phyloP scores from a whole-genome alignment of 2,888 invertebrate species.

The Cephalotes varians region DNA sequence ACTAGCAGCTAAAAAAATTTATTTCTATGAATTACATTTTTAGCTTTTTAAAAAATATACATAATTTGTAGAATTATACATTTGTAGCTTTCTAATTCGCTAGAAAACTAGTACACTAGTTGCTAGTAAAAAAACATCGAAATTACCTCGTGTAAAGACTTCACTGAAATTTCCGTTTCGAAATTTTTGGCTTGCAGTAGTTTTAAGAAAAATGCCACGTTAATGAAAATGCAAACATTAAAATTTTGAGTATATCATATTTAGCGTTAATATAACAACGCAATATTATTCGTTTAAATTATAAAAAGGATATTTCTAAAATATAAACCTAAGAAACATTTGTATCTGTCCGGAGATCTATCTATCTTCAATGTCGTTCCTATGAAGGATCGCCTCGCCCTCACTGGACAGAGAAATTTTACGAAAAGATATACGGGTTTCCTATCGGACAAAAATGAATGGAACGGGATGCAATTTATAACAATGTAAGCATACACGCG shows the following conservation, averaged over 20 bases:
- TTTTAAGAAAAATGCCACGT: not conserved
- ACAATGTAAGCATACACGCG: slow-evolving; percentile 52
- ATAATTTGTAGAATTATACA: no score
- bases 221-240: not conserved
- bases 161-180: not conserved
- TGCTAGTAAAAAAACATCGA: no score
- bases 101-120: no score
- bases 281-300: not conserved
- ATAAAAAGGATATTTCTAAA: slow-evolving; percentile 53
- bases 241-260: not conserved
- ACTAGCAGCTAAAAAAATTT: no score
- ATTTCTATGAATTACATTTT: no score
- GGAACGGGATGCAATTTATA: slow-evolving; percentile 54
- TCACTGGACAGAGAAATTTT: slow-evolving; percentile 66
- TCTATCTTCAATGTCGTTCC: slow-evolving; percentile 71
- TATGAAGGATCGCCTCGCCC: slow-evolving; percentile 70
- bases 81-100: no score
- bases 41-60: no score
- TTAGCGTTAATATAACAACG: not conserved
- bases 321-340: slow-evolving; percentile 70
- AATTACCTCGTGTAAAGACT: no score
- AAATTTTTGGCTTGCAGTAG: not conserved
- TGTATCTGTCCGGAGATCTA: slow-evolving; percentile 73
- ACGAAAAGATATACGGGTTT: slow-evolving; percentile 69
- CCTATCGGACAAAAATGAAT: slow-evolving; percentile 61